phyloP scores from a whole-genome alignment of 2,797 vertebrate species.

The Pangasius djambal region DNA sequence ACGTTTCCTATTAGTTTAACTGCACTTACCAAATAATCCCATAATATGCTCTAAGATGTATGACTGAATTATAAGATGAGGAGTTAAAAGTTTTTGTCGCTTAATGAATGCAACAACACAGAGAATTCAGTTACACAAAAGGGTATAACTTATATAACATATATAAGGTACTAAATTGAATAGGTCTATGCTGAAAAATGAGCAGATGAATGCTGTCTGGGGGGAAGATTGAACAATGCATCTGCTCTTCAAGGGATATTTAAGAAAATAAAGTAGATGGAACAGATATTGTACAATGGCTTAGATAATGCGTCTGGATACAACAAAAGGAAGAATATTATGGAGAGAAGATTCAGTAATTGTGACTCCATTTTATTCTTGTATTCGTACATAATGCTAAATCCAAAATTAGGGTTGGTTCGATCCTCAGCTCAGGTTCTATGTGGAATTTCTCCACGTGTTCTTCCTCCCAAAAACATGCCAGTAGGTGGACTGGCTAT shows the following conservation, averaged over 20 bases:
- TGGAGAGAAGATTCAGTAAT: neutral
- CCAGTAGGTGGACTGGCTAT: neutral
- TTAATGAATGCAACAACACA: conserved; percentile 15
- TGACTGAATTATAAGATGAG: neutral
- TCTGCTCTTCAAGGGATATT: neutral
- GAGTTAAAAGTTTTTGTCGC: neutral
- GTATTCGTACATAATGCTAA: neutral
- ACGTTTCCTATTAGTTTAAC: neutral
- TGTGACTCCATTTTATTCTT: neutral
- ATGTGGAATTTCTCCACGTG: neutral
- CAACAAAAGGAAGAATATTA: conserved; percentile 5
- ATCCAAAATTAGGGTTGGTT: neutral
- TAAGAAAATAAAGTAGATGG: neutral
- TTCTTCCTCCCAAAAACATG: neutral
- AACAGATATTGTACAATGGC: neutral
- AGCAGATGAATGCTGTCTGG: conserved; percentile 5
- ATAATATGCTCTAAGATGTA: neutral
- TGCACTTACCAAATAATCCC: neutral
- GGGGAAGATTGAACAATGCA: neutral
- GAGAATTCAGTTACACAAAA: conserved; percentile 1
- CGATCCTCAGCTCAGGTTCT: neutral
- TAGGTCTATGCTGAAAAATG: neutral
- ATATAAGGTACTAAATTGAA: neutral
- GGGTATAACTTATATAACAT: neutral
- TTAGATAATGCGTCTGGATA: neutral